A percentile compares a stretch with the other conserved stretches of the same genome.
These are phyloP conservation scores for Bombus sylvicola DNA, from an alignment of 1,140 invertebrate species.

Conservation along the genomic window DNA sequence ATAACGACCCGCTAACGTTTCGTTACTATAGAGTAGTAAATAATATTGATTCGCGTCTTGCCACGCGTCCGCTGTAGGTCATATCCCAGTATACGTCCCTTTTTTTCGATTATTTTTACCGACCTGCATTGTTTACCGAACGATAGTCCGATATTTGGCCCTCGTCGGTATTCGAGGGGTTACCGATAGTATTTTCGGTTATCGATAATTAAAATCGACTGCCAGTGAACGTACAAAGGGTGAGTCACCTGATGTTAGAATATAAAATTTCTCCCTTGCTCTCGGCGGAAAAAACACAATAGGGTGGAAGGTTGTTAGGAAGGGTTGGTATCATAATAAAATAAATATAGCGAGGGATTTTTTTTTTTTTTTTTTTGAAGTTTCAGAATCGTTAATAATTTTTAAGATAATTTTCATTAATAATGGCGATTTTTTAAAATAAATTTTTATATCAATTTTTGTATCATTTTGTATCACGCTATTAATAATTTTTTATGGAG, in stretches of 20 bases:
- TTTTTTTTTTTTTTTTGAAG: too few relatives aligned
- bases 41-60: conserved; percentile 35
- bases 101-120: neutral
- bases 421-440: too few relatives aligned
- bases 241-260: neutral
- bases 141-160: neutral
- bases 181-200: neutral
- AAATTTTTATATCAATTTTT: too few relatives aligned
- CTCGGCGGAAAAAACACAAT: neutral
- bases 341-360: too few relatives aligned
- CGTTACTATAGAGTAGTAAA: conserved; percentile 34
- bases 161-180: neutral
- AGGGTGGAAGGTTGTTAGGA: too few relatives aligned
- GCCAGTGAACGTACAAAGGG: neutral
- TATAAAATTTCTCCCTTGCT: neutral
- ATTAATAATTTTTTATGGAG: too few relatives aligned
- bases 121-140: neutral
- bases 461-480: too few relatives aligned
- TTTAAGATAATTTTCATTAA: too few relatives aligned
- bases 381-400: too few relatives aligned
- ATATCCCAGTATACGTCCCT: too few relatives aligned
- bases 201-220: neutral
- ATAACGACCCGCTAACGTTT: conserved; percentile 32
- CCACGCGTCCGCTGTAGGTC: too few relatives aligned
- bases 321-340: too few relatives aligned